Evolutionary conservation across 92 coral and sea anemone species (phyloP), one percentile per base, ranked within the genome.

Genomic region (Montipora capitata): DNA sequence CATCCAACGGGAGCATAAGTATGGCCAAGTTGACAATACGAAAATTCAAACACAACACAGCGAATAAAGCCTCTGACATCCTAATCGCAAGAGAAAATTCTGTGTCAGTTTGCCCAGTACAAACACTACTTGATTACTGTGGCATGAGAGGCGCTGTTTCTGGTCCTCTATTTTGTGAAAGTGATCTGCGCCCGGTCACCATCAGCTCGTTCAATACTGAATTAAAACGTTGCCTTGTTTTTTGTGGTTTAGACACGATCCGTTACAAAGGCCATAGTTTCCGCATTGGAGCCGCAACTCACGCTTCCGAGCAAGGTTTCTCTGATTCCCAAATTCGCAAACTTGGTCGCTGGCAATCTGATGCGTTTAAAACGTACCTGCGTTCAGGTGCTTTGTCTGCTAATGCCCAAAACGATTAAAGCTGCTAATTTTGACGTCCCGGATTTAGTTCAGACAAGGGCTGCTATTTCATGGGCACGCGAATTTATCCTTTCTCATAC

Each of bases 241-340:
- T 86, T 69, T 86, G 84, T 69, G 90, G 78, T 71, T 79, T 86
- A 42, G 84, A 86, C 90, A 43, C 90, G 17, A 39, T 52, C 49
- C 69, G 82, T 39, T 84, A 84, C 62, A 84, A 84, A 74, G 76
- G 80, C 87, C 87, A 83, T 71, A 82, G 89, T 85, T 85, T 85
- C 68, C 73, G 89, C 74, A 85, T 85, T 67, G 89, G 83, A 20
- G 89, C 82, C 16, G 89, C 83, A 40, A 74, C 81, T 71, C 76
- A 85, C 9, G 89, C 89, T 20, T 49, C 89, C 15, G 89, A 85
- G 68, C 74, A 76, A 45, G 89, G 89, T 51, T 75, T 58, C 59
- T 61, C 89, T 51, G 89, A 85, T 77, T 49, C 89, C 51, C 89
- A 76, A 66, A 85, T 85, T 76, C 83, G 83, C 18, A 63, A n/a